Conservation (phyloP, 2,797 vertebrate genomes). For the Syngnathus rostellatus region DNA sequence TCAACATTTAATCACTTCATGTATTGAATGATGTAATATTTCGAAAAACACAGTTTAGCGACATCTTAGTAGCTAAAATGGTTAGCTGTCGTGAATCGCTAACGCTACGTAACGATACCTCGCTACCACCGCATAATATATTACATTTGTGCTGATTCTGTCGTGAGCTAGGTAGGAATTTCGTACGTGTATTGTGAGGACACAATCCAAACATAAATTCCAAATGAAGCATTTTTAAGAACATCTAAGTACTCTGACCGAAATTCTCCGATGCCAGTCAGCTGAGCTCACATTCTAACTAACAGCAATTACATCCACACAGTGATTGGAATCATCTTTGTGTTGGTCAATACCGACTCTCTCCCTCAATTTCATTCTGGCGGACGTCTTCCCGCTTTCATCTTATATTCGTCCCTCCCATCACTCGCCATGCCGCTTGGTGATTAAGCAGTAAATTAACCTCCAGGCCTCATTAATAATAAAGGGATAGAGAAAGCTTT, state of each 20-base stretch:
- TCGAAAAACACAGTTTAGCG: too few species aligned
- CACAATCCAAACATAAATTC: too few species aligned
- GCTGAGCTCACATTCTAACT: neutral
- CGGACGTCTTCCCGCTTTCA: conserved; percentile 8
- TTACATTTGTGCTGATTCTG: too few species aligned
- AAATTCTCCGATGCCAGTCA: neutral
- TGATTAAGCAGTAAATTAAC: conserved; percentile 99
- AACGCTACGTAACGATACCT: too few species aligned
- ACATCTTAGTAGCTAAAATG: too few species aligned
- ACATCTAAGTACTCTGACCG: neutral
- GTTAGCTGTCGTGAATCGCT: too few species aligned
- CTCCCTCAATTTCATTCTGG: conserved; percentile 13
- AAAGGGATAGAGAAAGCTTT: conserved; percentile 74
- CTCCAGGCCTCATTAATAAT: conserved; percentile 94
- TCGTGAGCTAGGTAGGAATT: too few species aligned
- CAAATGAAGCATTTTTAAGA: too few species aligned
- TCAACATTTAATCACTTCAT: too few species aligned
- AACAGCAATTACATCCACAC: neutral
- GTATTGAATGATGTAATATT: too few species aligned
- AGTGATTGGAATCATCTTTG: conserved; percentile 1
- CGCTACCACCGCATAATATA: too few species aligned
- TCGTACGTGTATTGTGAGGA: too few species aligned
- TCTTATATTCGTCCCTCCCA: conserved; percentile 29
- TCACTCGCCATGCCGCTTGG: conserved; percentile 59
- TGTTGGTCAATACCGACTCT: neutral